Percentiles rank a stretch among this genome's conserved stretches.
Conservation (phyloP, 1,140 invertebrate genomes). For the Ceratosolen solmsi region DNA sequence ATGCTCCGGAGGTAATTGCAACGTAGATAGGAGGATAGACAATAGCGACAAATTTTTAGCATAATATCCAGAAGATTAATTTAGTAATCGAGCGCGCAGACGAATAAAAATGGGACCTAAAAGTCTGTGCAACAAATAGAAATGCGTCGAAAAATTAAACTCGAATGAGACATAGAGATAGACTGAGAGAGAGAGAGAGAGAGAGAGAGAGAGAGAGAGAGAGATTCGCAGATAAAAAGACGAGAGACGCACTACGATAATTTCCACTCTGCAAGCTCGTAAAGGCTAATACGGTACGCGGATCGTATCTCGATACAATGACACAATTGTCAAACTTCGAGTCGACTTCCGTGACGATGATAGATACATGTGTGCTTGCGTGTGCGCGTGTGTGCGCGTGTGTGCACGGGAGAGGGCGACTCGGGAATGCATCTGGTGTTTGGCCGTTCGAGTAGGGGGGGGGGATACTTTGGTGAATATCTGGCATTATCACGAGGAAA, state of each 20-base stretch:
- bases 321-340: slow-evolving; percentile 40
- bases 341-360: not conserved
- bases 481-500: not conserved
- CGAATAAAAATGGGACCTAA: too few species aligned
- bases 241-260: slow-evolving; percentile 23
- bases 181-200: too few species aligned
- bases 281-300: not conserved
- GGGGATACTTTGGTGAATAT: not conserved
- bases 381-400: not conserved
- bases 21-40: too few species aligned
- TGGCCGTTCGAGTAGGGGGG: not conserved
- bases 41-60: not conserved
- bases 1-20: not conserved
- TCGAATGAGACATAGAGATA: too few species aligned
- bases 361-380: not conserved
- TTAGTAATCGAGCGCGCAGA: not conserved
- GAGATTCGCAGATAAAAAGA: slow-evolving; percentile 29
- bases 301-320: not conserved
- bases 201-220: slow-evolving; percentile 12
- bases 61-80: slow-evolving; percentile 44
- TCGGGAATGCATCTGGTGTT: too few species aligned
- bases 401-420: not conserved
- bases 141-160: too few species aligned
- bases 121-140: too few species aligned
- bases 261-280: slow-evolving; percentile 25